Evolutionary conservation across 2,888 invertebrate genomes (phyloP).

Genomic region (Rhopalosiphum nymphaeae): DNA sequence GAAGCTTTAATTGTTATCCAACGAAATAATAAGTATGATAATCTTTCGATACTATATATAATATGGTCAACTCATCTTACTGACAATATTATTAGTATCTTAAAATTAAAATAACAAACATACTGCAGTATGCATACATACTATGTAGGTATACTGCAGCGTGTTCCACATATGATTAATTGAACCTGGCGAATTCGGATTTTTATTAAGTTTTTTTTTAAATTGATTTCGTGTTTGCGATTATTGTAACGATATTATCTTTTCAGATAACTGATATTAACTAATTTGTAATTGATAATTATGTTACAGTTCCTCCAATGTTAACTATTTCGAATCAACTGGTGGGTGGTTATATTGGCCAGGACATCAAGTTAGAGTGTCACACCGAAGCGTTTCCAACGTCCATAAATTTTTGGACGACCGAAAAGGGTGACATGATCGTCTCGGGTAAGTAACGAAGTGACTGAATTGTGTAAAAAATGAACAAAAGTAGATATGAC

Average conservation of each 20-base stretch:
- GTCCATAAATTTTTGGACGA: constrained; percentile 95
- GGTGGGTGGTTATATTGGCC: constrained; percentile 89
- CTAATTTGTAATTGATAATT: neutral
- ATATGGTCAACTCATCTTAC: too few species aligned
- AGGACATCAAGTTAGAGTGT: constrained; percentile 89
- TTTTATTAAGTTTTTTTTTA: neutral
- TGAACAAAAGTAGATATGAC: constrained; percentile 67
- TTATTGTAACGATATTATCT: neutral
- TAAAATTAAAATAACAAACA: too few species aligned
- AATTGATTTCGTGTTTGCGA: neutral
- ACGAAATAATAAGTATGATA: too few species aligned
- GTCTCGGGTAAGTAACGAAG: constrained; percentile 83
- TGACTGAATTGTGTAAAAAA: constrained; percentile 43
- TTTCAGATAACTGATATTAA: neutral
- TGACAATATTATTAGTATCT: too few species aligned
- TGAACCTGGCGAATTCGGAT: too few species aligned
- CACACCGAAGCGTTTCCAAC: constrained; percentile 93
- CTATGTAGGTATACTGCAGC: too few species aligned
- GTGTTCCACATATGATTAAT: too few species aligned
- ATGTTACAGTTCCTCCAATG: constrained; percentile 87
- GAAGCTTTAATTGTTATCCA: too few species aligned
- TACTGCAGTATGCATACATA: too few species aligned
- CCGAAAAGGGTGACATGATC: constrained; percentile 91
- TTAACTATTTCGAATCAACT: constrained; percentile 92
- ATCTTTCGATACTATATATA: too few species aligned